Base-by-base conservation (phyloP, 2,888 invertebrate species). In the Bedellia somnulentella region DNA sequence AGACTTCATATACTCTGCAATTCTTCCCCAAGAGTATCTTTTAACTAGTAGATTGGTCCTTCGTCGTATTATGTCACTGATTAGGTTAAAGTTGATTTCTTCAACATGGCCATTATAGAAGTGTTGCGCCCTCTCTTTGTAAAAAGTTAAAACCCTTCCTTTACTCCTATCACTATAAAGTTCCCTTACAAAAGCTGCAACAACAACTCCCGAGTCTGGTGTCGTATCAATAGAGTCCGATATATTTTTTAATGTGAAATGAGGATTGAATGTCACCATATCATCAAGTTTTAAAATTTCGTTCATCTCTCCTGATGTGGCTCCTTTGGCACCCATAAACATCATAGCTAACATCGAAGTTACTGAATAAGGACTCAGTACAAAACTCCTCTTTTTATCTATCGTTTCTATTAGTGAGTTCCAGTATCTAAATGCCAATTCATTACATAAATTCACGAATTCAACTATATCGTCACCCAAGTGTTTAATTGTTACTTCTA, bases 291-390 rank as follows among this genome's bases (percentile, higher is more conserved):
- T 83, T 0, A 93, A 66, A 8, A 93, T 82, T 47, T 91, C 90
- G 49, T 93, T 92, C 87, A 93, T 90, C 76, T 92, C 90, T 0
- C 89, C 90, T 0, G 93, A 92, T 0, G 93, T 93, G 2, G 88
- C 82, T 2, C 92, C 92, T 40, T 88, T 79, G 0, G 93, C 91
- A 0, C 92, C 92, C 44, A 93, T 78, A 54, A 92, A 93, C 35
- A 93, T 85, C 92, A 93, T 92, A 0, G 91, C 89, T n/a, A 93
- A 58, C 64, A 90, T 81, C 1, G 92, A 91, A 1, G 89, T 89
- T 32, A 89, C 80, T 0, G 91, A 89, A 47, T 91, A 93, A 0
- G 92, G 92, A 1, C 91, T 91, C 11, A 92, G 60, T 6, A 90
- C 83, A 40, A 92, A 78, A 42, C 90, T 91, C 45, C 91, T 75